Percentiles rank a stretch among this genome's conserved stretches.
Conservation (phyloP, 2,797 vertebrate genomes). For the Arremon brunneinucha region DNA sequence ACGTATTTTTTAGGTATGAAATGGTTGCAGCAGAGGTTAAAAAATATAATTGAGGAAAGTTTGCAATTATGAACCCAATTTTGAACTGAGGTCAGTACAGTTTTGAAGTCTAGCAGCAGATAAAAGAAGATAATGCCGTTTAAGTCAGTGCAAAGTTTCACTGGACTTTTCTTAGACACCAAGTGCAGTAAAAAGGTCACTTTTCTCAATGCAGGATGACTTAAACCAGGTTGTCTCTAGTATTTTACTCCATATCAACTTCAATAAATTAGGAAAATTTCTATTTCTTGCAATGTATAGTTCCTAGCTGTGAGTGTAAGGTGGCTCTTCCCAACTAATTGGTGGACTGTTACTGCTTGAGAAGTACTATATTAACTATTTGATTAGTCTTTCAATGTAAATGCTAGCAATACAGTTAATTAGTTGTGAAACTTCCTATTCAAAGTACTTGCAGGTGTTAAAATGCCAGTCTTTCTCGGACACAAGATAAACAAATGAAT, state of each 20-base stretch:
- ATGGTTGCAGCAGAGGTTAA: neutral
- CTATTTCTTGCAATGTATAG: neutral
- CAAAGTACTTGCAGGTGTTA: neutral
- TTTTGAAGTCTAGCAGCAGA: neutral
- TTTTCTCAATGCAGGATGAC: neutral
- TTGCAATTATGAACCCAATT: neutral
- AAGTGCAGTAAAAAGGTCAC: neutral
- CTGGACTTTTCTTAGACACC: neutral
- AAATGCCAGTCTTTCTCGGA: neutral
- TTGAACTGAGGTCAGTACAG: neutral
- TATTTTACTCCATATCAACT: neutral
- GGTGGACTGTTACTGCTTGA: neutral
- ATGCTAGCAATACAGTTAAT: neutral
- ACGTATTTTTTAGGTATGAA: neutral
- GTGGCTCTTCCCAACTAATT: neutral
- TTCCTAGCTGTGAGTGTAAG: neutral
- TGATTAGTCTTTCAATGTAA: neutral
- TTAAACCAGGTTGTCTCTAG: neutral
- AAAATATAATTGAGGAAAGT: neutral
- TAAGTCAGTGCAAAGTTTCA: neutral
- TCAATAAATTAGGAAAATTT: neutral
- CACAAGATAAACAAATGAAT: neutral
- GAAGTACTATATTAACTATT: neutral
- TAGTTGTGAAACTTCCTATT: neutral
- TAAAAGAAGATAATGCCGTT: neutral